Evolutionary conservation across 2,113 vertebrate species (phyloP), one percentile per base, ranked within the genome.

Genomic region (Sigmodon hispidus): DNA sequence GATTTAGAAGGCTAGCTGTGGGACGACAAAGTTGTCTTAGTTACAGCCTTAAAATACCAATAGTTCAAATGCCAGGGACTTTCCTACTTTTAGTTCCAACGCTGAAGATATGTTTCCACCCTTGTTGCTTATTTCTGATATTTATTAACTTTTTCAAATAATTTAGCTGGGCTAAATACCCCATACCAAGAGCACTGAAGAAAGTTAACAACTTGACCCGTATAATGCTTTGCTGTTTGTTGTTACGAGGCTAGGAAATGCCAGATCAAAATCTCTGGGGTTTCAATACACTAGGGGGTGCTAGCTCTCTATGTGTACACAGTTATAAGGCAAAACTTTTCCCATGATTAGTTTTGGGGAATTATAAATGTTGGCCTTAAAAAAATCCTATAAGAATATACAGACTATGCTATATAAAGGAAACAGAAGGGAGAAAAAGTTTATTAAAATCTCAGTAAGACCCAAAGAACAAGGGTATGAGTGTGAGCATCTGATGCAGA

Each of bases 201-300:
- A 1, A 67, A 70, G 8, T 70, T 45, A 21, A 50, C n/a, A 81
- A 67, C 29, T 43, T 75, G 87, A 57, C 48, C 11, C 57, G 52
- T 94, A 87, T 80, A 9, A 76, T 1, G n/a, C 67, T 90, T 86
- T 73, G 40, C 76, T 57, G 67, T 92, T 98, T 96, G 59, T 90
- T 95, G 83, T 97, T 92, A 97, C 96, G 97, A 98, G 91, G 96
- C 89, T 96, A 98, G 97, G 97, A 98, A 98, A 98, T 91, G 76
- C 36, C 89, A 87, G 83, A 98, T 97, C 95, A 97, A 97, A 84
- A 96, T 96, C 97, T 98, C 97, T 93, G 95, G 96, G 90, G 81
- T 93, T 97, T 98, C 97, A 98, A 98, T 98, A 98, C 98, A 98
- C 98, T 99, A 99, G 98, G 94, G 98, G 98, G 98, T 98, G 98